phyloP scores from a whole-genome alignment of 2,797 vertebrate species.

The Melanotaenia boesemani region DNA sequence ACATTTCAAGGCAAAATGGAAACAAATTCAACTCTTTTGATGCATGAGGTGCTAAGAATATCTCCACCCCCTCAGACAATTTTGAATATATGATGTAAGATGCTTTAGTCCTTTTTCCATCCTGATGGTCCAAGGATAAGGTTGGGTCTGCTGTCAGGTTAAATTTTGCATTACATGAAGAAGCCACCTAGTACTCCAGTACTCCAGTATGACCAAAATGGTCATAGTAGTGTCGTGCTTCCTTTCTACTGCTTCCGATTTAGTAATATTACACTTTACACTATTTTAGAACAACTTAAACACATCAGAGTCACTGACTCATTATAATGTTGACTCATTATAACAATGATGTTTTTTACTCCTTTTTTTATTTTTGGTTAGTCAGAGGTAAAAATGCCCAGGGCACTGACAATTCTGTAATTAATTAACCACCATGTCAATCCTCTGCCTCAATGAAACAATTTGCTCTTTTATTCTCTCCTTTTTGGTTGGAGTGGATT shows the following conservation, averaged over 20 bases:
- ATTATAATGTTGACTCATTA: too few species aligned
- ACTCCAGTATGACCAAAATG: not conserved
- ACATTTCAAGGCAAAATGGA: not conserved
- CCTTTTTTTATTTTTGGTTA: not conserved
- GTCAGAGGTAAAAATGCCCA: not conserved
- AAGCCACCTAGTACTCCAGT: not conserved
- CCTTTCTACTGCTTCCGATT: not conserved
- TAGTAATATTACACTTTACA: not conserved
- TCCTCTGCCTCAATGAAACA: slow-evolving; percentile 22
- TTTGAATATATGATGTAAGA: not conserved
- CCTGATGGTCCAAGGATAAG: too few species aligned
- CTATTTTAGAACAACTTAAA: not conserved
- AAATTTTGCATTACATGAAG: not conserved
- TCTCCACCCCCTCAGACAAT: not conserved
- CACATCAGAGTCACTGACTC: not conserved
- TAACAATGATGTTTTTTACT: not conserved
- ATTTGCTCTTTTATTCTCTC: slow-evolving; percentile 2
- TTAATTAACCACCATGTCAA: not conserved
- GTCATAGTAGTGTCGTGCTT: not conserved
- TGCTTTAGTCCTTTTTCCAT: too few species aligned
- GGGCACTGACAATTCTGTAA: not conserved
- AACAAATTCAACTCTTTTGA: not conserved
- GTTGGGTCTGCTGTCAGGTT: not conserved
- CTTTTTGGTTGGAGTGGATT: slow-evolving; percentile 9
- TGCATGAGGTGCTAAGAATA: not conserved